These are phyloP conservation scores for Ellobius talpinus DNA, from an alignment of 2,113 vertebrate genomes.

Conservation along the genomic window DNA sequence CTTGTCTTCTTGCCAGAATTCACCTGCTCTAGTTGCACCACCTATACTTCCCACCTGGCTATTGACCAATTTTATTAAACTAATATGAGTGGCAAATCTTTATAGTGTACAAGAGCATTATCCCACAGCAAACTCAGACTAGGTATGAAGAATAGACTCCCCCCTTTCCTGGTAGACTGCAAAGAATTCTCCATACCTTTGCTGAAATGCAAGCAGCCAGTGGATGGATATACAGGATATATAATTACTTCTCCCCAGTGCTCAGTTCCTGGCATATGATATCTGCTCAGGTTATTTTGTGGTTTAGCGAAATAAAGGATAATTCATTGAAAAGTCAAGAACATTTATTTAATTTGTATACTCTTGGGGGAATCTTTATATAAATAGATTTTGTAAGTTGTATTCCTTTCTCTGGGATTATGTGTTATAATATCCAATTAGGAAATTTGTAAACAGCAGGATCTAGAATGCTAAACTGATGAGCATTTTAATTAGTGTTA, in stretches of 20 bases:
- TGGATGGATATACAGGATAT: not conserved
- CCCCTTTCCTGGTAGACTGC: not conserved
- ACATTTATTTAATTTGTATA: constrained; percentile 64
- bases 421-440: constrained; percentile 65
- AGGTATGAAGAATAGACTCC: not conserved
- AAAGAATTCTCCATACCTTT: not conserved
- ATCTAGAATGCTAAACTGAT: constrained; percentile 63
- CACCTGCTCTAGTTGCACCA: no score
- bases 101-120: no score
- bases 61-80: no score
- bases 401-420: constrained; percentile 55
- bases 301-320: not conserved
- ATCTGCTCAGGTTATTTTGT: not conserved
- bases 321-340: constrained; percentile 9
- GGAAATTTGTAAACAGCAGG: constrained; percentile 66
- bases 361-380: not conserved
- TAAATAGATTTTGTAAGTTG: constrained; percentile 61
- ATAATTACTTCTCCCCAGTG: not conserved
- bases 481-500: constrained; percentile 74
- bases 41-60: no score
- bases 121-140: not conserved
- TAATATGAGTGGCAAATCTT: no score
- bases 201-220: not conserved
- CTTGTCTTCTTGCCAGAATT: no score
- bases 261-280: not conserved